phyloP scores from a whole-genome alignment of 2,113 vertebrate genomes.

The Trachemys scripta region DNA sequence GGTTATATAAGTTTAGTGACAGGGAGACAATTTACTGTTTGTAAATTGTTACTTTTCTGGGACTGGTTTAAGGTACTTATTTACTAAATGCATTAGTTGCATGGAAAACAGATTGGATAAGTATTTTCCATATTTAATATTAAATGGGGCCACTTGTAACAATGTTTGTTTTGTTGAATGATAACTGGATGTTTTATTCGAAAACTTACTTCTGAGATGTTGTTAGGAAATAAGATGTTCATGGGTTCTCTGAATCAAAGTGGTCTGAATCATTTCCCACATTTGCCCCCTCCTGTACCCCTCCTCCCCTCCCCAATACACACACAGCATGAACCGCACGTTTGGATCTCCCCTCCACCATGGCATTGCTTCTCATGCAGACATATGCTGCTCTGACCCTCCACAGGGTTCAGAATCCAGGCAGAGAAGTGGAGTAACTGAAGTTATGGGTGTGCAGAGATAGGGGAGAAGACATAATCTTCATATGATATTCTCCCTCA shows the following conservation, averaged over 20 bases:
- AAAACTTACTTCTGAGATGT: background rate
- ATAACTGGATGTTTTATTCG: background rate
- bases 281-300: background rate
- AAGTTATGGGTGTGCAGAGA: background rate
- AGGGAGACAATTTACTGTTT: background rate
- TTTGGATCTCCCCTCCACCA: background rate
- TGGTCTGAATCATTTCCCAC: background rate
- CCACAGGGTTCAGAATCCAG: background rate
- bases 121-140: background rate
- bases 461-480: background rate
- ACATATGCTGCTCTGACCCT: background rate
- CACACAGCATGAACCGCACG: background rate
- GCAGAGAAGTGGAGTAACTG: background rate
- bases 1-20: background rate
- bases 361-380: background rate
- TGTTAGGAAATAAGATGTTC: background rate
- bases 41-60: background rate
- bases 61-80: background rate
- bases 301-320: background rate
- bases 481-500: background rate
- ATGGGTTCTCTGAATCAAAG: background rate
- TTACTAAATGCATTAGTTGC: background rate
- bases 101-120: background rate
- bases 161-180: background rate
- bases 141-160: accelerated